These are phyloP conservation scores for Athalia rosae DNA, from an alignment of 2,888 invertebrate genomes.

Conservation along the genomic window DNA sequence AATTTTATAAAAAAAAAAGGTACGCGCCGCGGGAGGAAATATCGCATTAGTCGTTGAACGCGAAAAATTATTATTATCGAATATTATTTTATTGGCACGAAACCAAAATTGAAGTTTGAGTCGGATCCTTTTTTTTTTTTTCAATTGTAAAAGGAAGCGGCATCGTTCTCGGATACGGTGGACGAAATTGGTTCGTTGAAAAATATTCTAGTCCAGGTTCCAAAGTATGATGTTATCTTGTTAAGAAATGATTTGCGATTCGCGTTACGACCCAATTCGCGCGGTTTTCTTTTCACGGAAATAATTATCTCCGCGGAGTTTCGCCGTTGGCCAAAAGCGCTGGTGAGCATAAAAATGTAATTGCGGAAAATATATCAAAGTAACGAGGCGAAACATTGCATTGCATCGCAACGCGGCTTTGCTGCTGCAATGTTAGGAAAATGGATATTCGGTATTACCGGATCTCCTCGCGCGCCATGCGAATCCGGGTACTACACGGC, in stretches of 20 bases:
- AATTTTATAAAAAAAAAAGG: conserved; percentile 3
- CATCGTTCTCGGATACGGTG: too few species aligned
- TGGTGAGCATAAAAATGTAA: conserved; percentile 53
- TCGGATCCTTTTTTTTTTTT: too few species aligned
- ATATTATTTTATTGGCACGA: too few species aligned
- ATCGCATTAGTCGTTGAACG: background rate
- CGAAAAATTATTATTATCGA: too few species aligned
- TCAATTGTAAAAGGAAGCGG: too few species aligned
- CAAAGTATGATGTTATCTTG: too few species aligned
- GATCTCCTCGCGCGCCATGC: too few species aligned
- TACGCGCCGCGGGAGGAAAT: background rate
- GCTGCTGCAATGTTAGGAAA: conserved; percentile 38
- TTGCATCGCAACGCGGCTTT: conserved; percentile 45
- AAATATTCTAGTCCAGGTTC: too few species aligned
- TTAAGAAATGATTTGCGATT: too few species aligned
- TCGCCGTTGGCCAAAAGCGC: conserved; percentile 47
- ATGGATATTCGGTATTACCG: conserved; percentile 20
- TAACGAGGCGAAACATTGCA: conserved; percentile 51
- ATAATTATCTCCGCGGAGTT: conserved; percentile 63
- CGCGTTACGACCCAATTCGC: background rate
- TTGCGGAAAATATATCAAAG: conserved; percentile 52
- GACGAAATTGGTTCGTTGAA: too few species aligned
- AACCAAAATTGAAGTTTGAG: too few species aligned
- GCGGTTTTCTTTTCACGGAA: background rate
- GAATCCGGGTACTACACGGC: conserved; percentile 29